phyloP scores from a whole-genome alignment of 2,113 vertebrate species.

The Triplophysa siluroides region DNA sequence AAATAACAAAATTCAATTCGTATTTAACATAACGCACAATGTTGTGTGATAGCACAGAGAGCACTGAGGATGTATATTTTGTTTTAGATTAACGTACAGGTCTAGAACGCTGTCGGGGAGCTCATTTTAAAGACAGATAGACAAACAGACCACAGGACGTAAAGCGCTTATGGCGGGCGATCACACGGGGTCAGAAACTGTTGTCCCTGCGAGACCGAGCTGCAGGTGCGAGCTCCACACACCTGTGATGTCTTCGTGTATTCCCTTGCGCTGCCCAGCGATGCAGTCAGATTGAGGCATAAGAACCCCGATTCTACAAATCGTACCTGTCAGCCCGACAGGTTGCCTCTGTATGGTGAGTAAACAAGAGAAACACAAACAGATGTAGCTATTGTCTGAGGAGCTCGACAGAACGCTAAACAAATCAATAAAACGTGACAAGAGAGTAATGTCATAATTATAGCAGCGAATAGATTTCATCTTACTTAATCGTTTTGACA shows the following conservation, averaged over 20 bases:
- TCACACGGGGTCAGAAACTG: constrained; percentile 13
- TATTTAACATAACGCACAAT: too few relatives aligned
- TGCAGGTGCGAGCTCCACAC: constrained; percentile 63
- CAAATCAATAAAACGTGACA: constrained; percentile 50
- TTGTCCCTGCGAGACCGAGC: constrained; percentile 45
- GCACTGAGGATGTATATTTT: background rate
- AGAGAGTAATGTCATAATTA: constrained; percentile 18
- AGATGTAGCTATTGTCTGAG: constrained; percentile 67
- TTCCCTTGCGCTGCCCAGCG: constrained; percentile 49
- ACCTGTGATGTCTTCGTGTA: constrained; percentile 65
- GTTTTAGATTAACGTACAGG: background rate
- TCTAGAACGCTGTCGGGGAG: background rate
- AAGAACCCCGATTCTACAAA: constrained; percentile 51
- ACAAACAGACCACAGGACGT: constrained; percentile 1
- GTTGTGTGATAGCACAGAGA: background rate
- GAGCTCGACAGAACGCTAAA: constrained; percentile 66
- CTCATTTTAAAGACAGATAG: background rate
- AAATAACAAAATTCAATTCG: too few relatives aligned
- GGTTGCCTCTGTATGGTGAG: constrained; percentile 54
- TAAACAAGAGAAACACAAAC: constrained; percentile 69
- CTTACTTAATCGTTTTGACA: background rate
- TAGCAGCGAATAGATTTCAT: background rate
- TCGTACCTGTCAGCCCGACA: constrained; percentile 51
- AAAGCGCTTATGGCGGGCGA: background rate
- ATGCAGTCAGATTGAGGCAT: constrained; percentile 51